Conservation (phyloP, 2,113 vertebrate genomes). For the Pseudonaja textilis region DNA sequence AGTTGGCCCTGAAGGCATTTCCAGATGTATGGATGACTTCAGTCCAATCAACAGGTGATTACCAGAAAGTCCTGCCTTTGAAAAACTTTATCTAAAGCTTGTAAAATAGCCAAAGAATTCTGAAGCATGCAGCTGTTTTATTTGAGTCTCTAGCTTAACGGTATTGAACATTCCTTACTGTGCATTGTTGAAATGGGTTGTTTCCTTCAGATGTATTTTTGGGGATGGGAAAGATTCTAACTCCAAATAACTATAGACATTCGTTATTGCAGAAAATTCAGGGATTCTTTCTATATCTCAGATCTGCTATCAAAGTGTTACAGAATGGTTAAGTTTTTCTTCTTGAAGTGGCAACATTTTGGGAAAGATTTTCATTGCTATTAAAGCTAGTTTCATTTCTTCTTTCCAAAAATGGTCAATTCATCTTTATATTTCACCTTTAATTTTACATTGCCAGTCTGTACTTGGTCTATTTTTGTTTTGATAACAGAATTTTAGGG, state of each 20-base stretch:
- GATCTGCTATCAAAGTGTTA: not conserved
- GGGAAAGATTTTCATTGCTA: not conserved
- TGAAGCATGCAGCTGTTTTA: not conserved
- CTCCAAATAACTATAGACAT: not conserved
- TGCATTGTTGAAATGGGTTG: not conserved
- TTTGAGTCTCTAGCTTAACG: no score
- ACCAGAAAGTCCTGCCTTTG: not conserved
- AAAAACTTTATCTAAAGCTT: not conserved
- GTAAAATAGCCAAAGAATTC: not conserved
- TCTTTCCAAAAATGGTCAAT: not conserved
- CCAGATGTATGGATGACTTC: constrained; percentile 92
- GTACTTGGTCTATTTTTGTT: not conserved
- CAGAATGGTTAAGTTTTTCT: not conserved
- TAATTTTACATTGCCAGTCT: not conserved
- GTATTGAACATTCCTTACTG: not conserved
- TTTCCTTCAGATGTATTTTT: not conserved
- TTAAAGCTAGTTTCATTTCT: not conserved
- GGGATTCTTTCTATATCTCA: not conserved
- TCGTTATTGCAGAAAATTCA: not conserved
- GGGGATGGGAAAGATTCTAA: not conserved
- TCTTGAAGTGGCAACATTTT: not conserved
- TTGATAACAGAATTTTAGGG: not conserved
- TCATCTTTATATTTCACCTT: not conserved
- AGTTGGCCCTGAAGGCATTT: constrained; percentile 92
- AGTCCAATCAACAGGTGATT: constrained; percentile 86